Evolutionary conservation across 2,113 vertebrate genomes (phyloP).

Genomic region (Microcebus jonahi): DNA sequence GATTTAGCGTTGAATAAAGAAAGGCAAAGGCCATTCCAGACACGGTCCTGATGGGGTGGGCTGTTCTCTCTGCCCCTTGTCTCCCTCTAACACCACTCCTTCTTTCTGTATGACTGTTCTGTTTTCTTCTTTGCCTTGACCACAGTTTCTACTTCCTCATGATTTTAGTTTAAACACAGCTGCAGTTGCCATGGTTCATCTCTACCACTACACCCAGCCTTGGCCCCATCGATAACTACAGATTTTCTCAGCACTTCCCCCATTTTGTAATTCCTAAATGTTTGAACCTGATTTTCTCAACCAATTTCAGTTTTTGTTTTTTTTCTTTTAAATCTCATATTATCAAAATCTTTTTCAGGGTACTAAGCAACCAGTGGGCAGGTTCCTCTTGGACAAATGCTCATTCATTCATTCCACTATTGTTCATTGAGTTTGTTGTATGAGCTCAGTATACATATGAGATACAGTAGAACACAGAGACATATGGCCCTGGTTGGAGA

Average conservation of each 20-base stretch:
- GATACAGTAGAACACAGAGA: not conserved
- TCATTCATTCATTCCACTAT: not conserved
- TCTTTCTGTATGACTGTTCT: not conserved
- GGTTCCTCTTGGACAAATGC: not conserved
- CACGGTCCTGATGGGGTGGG: not conserved
- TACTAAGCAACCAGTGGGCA: not conserved
- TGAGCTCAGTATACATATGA: not conserved
- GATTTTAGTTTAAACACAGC: not conserved
- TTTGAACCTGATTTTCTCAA: not conserved
- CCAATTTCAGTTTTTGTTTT: not conserved
- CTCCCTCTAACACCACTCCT: not conserved
- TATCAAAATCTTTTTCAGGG: not conserved
- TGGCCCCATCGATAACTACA: not conserved
- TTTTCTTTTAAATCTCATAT: not conserved
- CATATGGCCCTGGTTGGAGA: not conserved
- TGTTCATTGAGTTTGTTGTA: not conserved
- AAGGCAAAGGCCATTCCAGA: not conserved
- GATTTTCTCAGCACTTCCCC: not conserved
- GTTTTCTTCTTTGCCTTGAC: not conserved
- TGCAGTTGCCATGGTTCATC: not conserved
- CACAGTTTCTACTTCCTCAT: not conserved
- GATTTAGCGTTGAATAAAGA: not conserved
- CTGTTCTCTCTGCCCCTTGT: not conserved
- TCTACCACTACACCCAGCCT: not conserved
- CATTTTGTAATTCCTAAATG: constrained; percentile 29